These are phyloP conservation scores for Rana temporaria DNA, from an alignment of 2,113 vertebrate genomes.

Conservation along the genomic window DNA sequence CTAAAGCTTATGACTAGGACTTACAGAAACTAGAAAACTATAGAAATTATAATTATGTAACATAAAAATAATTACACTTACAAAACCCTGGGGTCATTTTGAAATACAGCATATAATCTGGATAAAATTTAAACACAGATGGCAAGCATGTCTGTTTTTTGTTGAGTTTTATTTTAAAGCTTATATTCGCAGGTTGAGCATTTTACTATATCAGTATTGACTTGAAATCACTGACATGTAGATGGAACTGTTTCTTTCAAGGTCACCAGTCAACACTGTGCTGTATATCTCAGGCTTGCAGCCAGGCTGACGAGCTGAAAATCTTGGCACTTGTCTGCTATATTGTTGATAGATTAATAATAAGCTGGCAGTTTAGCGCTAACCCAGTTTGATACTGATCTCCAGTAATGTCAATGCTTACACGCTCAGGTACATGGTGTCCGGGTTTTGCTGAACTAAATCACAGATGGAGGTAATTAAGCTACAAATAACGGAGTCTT, in stretches of 20 bases:
- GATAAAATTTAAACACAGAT: too few relatives aligned
- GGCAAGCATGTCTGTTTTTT: too few relatives aligned
- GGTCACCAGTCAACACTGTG: background rate
- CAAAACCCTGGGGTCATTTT: too few relatives aligned
- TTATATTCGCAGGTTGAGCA: background rate
- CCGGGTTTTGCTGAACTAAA: background rate
- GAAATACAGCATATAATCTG: too few relatives aligned
- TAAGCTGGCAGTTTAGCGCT: background rate
- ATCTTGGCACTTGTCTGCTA: background rate
- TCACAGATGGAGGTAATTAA: background rate
- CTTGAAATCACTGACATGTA: constrained; percentile 4
- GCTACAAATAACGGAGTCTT: background rate
- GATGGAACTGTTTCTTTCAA: background rate
- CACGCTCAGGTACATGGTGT: background rate
- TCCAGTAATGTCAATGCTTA: background rate
- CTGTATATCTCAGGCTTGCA: constrained; percentile 4
- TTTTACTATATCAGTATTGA: background rate
- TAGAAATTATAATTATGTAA: too few relatives aligned
- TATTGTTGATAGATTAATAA: constrained; percentile 10
- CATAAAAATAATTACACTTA: too few relatives aligned
- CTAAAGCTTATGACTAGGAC: too few relatives aligned
- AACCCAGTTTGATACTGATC: background rate
- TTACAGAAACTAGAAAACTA: too few relatives aligned
- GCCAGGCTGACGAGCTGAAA: background rate
- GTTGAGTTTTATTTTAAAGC: background rate